Evolutionary conservation across 2,888 invertebrate species (phyloP).

Genomic region (Drosophila infuscata): DNA sequence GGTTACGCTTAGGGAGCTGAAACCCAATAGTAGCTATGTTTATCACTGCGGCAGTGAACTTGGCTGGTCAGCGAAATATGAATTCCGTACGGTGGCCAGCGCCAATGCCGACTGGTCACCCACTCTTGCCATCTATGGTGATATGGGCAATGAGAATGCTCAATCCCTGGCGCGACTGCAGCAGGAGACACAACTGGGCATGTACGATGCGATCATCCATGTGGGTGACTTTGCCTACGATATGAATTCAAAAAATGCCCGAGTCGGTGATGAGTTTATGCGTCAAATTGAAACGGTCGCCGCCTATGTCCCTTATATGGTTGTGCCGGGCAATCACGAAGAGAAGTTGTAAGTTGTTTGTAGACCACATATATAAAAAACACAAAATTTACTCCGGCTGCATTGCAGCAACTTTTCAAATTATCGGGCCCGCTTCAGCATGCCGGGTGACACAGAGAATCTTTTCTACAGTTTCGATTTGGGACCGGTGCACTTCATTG

Average conservation of each 20-base stretch:
- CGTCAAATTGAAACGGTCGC: constrained; percentile 95
- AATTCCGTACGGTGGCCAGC: constrained; percentile 90
- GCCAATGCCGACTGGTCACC: constrained; percentile 90
- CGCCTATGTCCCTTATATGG: constrained; percentile 97
- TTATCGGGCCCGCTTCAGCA: constrained; percentile 95
- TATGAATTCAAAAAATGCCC: constrained; percentile 93
- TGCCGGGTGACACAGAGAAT: constrained; percentile 92
- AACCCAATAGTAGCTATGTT: constrained; percentile 89
- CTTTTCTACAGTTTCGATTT: constrained; percentile 95
- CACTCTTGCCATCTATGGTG: constrained; percentile 94
- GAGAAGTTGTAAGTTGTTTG: constrained; percentile 88
- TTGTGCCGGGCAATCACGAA: constrained; percentile 96
- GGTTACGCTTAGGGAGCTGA: constrained; percentile 87
- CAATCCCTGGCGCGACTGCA: constrained; percentile 93
- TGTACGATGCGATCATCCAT: constrained; percentile 95
- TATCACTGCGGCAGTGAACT: constrained; percentile 92
- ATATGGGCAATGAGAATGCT: constrained; percentile 97
- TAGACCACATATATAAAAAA: not conserved
- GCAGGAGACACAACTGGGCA: constrained; percentile 91
- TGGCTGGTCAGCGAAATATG: constrained; percentile 94
- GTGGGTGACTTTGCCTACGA: constrained; percentile 98
- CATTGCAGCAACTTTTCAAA: constrained; percentile 95
- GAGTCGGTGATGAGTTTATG: constrained; percentile 97
- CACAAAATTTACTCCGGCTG: constrained; percentile 1
- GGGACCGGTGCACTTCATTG: constrained; percentile 95